phyloP scores from a whole-genome alignment of 30 jellyfish, hydroid and myxozoan genomes.

The Pseudorhiza aurosa region DNA sequence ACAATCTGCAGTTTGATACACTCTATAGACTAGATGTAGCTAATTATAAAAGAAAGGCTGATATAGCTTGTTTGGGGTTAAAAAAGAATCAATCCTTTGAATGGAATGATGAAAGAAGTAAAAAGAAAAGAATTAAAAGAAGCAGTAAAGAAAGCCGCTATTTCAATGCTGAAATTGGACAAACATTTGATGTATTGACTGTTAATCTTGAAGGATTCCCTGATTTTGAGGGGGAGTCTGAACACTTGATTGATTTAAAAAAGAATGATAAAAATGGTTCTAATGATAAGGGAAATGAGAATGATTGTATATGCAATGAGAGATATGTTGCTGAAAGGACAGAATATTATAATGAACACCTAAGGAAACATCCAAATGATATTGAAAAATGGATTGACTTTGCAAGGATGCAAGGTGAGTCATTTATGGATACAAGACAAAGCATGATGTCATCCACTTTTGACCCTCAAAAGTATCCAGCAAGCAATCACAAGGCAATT shows the following conservation, averaged over 20 bases:
- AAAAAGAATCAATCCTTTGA: constrained; percentile 21
- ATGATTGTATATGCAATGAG: too few relatives aligned
- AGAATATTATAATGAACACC: constrained; percentile 51
- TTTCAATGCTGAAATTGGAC: neutral
- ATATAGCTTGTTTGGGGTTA: constrained; percentile 70
- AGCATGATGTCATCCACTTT: constrained; percentile 21
- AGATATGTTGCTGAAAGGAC: constrained; percentile 33
- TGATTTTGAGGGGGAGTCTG: neutral
- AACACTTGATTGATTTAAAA: neutral
- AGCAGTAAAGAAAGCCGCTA: neutral
- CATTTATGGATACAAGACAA: neutral
- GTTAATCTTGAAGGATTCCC: constrained; percentile 11
- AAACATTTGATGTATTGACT: neutral
- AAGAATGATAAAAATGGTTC: neutral
- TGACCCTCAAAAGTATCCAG: neutral
- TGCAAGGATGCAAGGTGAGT: constrained; percentile 62
- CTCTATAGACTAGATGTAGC: constrained; percentile 83
- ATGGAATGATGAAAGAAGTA: constrained; percentile 35
- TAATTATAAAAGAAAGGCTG: constrained; percentile 19
- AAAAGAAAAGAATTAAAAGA: constrained; percentile 12
- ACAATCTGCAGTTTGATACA: constrained; percentile 72
- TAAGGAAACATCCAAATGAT: constrained; percentile 64
- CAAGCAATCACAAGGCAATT: constrained; percentile 48
- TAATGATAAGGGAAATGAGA: neutral
- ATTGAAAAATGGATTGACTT: constrained; percentile 69